Conservation (phyloP, 2,888 invertebrate species). For the Beris morrisii region DNA sequence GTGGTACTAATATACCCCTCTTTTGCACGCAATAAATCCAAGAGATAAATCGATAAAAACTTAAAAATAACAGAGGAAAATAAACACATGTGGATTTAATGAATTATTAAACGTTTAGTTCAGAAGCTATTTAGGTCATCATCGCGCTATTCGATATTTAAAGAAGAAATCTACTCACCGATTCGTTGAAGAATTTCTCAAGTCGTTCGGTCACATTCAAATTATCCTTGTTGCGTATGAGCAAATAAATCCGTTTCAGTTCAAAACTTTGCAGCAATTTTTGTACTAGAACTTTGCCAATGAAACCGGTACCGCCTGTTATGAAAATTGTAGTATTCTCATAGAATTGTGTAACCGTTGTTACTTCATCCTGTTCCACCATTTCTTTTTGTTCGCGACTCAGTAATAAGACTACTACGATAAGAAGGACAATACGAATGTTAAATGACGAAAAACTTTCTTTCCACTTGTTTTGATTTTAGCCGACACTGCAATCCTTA, state of each 20-base stretch:
- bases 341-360: constrained; percentile 50
- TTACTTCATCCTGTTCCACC: constrained; percentile 32
- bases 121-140: too few species aligned
- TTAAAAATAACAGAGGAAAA: neutral
- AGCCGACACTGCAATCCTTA: too few species aligned
- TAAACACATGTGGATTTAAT: too few species aligned
- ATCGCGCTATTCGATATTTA: too few species aligned
- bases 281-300: constrained; percentile 55
- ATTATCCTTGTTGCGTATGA: constrained; percentile 54
- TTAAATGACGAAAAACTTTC: too few species aligned
- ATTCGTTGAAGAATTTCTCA: constrained; percentile 52
- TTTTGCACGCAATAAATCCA: constrained; percentile 29
- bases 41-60: constrained; percentile 25
- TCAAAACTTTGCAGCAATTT: constrained; percentile 53
- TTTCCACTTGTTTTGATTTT: too few species aligned
- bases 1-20: neutral
- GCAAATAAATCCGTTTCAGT: constrained; percentile 53
- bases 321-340: constrained; percentile 53
- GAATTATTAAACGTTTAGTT: too few species aligned
- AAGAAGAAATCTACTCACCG: constrained; percentile 45
- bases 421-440: too few species aligned
- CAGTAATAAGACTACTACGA: neutral
- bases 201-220: constrained; percentile 51
- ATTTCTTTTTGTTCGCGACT: constrained; percentile 7
- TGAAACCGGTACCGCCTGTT: constrained; percentile 56